Percentiles rank a stretch among this genome's conserved stretches.
phyloP scores from a whole-genome alignment of 2,797 vertebrate genomes.

The Phylloscopus collybita region DNA sequence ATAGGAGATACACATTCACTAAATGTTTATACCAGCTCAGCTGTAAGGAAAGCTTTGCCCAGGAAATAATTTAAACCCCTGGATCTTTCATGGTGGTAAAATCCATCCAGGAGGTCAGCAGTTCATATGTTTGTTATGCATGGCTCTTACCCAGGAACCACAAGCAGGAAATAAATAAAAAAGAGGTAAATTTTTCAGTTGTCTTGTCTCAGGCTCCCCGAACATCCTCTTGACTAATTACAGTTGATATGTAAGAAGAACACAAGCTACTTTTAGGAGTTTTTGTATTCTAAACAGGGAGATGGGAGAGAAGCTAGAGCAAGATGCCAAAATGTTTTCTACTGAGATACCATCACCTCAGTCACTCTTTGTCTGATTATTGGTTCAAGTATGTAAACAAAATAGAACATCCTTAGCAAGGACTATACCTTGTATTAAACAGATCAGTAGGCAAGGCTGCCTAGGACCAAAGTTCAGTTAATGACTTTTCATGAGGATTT shows the following conservation, averaged over 20 bases:
- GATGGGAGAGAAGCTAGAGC: slow-evolving; percentile 36
- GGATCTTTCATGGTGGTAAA: slow-evolving; percentile 22
- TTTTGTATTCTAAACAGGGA: slow-evolving; percentile 32
- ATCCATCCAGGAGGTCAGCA: slow-evolving; percentile 52
- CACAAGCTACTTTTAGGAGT: neutral
- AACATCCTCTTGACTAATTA: slow-evolving; percentile 48
- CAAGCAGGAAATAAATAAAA: slow-evolving; percentile 35
- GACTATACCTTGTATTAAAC: slow-evolving; percentile 46
- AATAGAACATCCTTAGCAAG: slow-evolving; percentile 20
- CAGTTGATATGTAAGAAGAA: slow-evolving; percentile 33
- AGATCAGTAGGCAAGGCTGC: slow-evolving; percentile 40
- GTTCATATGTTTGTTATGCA: slow-evolving; percentile 19
- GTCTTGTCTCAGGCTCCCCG: neutral
- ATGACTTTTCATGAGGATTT: slow-evolving; percentile 45
- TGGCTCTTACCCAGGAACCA: slow-evolving; percentile 1
- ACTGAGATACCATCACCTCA: neutral
- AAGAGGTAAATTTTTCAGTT: neutral
- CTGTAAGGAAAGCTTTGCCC: slow-evolving; percentile 8
- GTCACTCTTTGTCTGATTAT: slow-evolving; percentile 29
- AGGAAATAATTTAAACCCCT: slow-evolving; percentile 55
- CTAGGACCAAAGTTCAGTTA: slow-evolving; percentile 23
- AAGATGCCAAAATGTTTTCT: slow-evolving; percentile 26
- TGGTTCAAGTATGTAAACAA: slow-evolving; percentile 50
- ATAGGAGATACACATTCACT: neutral
- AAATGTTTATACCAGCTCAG: neutral